These are phyloP conservation scores for Zalophus californianus DNA, from an alignment of 2,797 vertebrate species.

Conservation along the genomic window DNA sequence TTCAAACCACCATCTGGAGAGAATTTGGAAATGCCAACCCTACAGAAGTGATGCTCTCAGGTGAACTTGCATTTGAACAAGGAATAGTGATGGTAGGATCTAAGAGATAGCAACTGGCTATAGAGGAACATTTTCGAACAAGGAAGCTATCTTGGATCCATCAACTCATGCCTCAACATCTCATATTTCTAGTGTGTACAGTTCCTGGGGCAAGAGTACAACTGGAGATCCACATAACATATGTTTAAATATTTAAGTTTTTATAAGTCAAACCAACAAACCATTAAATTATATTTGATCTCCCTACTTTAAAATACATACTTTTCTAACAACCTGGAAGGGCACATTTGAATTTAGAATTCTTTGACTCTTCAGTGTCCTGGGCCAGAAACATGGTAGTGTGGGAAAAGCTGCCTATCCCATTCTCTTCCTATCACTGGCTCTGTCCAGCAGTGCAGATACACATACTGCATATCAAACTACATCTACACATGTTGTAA, in stretches of 20 bases:
- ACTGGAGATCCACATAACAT: background rate
- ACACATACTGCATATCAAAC: background rate
- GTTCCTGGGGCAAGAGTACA: background rate
- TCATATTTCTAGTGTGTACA: background rate
- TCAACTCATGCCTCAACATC: background rate
- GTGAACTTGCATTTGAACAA: background rate
- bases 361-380: background rate
- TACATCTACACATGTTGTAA: background rate
- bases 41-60: background rate
- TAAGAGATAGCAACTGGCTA: background rate
- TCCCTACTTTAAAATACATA: background rate
- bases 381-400: background rate
- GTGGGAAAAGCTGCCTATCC: background rate
- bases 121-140: background rate
- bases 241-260: background rate
- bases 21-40: slow-evolving; percentile 20
- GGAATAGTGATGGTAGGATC: background rate
- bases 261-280: background rate
- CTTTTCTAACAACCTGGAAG: background rate
- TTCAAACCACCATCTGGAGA: background rate
- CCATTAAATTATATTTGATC: background rate
- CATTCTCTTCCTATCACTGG: background rate
- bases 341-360: background rate
- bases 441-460: background rate
- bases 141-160: background rate